A percentile compares a stretch with the other conserved stretches of the same genome.
phyloP scores from a whole-genome alignment of 2,888 invertebrate species.

The Apodemia duryi region DNA sequence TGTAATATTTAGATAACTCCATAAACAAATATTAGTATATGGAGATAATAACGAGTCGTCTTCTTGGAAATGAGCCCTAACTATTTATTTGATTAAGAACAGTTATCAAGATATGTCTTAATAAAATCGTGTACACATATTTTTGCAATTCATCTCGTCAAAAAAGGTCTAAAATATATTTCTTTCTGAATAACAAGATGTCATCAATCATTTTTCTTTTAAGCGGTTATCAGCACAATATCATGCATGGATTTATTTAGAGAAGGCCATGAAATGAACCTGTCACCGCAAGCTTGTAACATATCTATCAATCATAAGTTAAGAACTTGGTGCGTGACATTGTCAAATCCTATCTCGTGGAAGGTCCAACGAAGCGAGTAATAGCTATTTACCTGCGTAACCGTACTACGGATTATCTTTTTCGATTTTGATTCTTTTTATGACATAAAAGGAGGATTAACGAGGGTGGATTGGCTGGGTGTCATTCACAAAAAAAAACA shows the following conservation, averaged over 20 bases:
- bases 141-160: background rate
- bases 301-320: conserved; percentile 63
- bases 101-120: background rate
- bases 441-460: conserved; percentile 52
- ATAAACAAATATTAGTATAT: no score
- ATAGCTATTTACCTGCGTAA: conserved; percentile 74
- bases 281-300: conserved; percentile 46
- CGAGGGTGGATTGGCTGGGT: conserved; percentile 40
- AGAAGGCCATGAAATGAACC: conserved; percentile 63
- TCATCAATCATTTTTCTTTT: conserved; percentile 36
- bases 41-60: no score
- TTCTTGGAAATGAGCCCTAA: no score
- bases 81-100: no score
- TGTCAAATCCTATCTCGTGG: conserved; percentile 65
- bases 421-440: conserved; percentile 61
- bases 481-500: background rate
- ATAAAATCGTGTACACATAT: background rate
- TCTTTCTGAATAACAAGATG: background rate
- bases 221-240: conserved; percentile 33
- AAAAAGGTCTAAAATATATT: conserved; percentile 3
- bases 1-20: no score
- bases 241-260: conserved; percentile 55
- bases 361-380: conserved; percentile 66
- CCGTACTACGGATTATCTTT: conserved; percentile 60
- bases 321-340: conserved; percentile 38